A percentile compares a stretch with the other conserved stretches of the same genome.
Conservation (phyloP, 2,888 invertebrate genomes). For the Andrena trimmerana region DNA sequence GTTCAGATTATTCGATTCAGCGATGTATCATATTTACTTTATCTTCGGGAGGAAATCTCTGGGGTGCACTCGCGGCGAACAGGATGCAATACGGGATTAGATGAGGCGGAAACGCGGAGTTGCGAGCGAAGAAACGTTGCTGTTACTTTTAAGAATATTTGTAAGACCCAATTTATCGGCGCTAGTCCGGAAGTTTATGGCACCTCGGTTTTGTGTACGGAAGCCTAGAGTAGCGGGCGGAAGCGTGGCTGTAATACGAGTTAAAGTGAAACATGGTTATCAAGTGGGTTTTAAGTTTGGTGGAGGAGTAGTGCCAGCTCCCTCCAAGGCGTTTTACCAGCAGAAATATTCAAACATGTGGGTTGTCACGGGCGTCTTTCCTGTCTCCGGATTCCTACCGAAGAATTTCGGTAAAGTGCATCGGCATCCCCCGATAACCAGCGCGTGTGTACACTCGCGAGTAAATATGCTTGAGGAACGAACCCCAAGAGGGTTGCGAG, state of each 20-base stretch:
- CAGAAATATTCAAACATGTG: conserved; percentile 21
- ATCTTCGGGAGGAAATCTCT: too few relatives aligned
- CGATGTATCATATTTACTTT: too few relatives aligned
- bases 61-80: too few relatives aligned
- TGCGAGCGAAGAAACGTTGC: too few relatives aligned
- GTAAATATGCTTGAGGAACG: conserved; percentile 61
- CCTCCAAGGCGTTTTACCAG: conserved; percentile 1
- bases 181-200: background rate
- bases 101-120: too few relatives aligned
- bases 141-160: background rate
- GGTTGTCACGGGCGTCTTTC: background rate
- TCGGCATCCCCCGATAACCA: conserved; percentile 43
- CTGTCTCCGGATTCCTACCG: conserved; percentile 32
- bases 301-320: background rate
- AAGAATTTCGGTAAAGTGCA: conserved; percentile 47
- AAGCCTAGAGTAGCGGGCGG: background rate
- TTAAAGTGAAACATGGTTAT: background rate
- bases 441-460: conserved; percentile 44
- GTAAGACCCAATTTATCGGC: background rate
- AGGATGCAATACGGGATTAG: too few relatives aligned
- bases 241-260: background rate
- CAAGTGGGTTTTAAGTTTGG: background rate
- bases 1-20: too few relatives aligned
- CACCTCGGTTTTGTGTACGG: background rate
- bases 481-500: conserved; percentile 44